Percentiles rank a stretch among this genome's conserved stretches.
Evolutionary conservation across 2,113 vertebrate species (phyloP).

Genomic region (Pelobates fuscus): DNA sequence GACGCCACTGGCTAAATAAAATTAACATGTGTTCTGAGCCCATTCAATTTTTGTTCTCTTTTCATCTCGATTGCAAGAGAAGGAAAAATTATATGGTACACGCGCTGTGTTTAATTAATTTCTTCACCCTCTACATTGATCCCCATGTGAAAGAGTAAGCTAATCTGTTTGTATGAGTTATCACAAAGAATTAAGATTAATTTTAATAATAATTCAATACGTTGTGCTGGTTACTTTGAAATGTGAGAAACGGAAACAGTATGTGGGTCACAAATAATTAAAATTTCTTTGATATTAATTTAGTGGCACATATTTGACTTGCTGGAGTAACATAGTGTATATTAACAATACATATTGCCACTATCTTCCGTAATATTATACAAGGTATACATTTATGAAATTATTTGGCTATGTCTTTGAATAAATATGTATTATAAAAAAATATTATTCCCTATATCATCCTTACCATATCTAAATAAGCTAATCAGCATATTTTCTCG

Average conservation of each 20-base stretch:
- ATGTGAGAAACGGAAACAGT: neutral
- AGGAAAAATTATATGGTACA: slow-evolving; percentile 18
- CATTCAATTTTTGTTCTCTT: neutral
- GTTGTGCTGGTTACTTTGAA: neutral
- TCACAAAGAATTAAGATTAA: slow-evolving; percentile 41
- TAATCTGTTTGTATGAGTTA: slow-evolving; percentile 50
- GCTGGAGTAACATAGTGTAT: no score
- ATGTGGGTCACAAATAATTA: neutral
- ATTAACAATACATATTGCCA: no score
- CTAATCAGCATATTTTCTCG: no score
- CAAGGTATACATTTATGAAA: no score
- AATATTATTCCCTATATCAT: no score
- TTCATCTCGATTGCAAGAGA: slow-evolving; percentile 22
- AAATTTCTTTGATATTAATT: neutral
- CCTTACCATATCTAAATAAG: no score
- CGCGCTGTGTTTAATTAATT: slow-evolving; percentile 48
- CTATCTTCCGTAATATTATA: no score
- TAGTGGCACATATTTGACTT: no score
- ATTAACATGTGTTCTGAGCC: neutral
- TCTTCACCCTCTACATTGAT: slow-evolving; percentile 48
- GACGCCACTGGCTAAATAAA: slow-evolving; percentile 12
- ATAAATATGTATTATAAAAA: no score
- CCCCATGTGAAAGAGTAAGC: slow-evolving; percentile 17
- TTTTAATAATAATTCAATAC: slow-evolving; percentile 3
- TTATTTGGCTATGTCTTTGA: no score